These are phyloP conservation scores for Drosophila demipolita DNA, from an alignment of 2,888 invertebrate species.

Conservation along the genomic window DNA sequence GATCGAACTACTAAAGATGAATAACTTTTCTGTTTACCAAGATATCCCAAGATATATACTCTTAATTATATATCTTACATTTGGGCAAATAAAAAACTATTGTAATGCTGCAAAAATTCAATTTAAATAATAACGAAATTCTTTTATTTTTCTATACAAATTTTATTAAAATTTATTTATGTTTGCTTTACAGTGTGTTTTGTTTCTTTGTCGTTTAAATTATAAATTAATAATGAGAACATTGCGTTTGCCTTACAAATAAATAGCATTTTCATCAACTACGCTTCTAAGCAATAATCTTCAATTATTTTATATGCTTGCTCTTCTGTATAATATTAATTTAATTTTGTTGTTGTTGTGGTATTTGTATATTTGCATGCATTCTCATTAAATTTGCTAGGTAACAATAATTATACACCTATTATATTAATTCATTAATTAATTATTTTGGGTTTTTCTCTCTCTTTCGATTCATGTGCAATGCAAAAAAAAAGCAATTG, in stretches of 20 bases:
- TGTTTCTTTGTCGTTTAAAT: constrained; percentile 69
- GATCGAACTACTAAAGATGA: background rate
- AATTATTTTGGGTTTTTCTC: constrained; percentile 26
- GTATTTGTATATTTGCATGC: constrained; percentile 23
- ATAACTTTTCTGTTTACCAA: background rate
- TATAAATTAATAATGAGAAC: constrained; percentile 83
- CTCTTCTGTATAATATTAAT: constrained; percentile 9
- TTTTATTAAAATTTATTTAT: constrained; percentile 75
- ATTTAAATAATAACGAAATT: background rate
- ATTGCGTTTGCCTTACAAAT: constrained; percentile 81
- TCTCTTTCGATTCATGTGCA: constrained; percentile 26
- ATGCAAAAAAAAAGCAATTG: constrained; percentile 39
- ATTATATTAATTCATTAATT: constrained; percentile 20
- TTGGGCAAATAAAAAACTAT: background rate
- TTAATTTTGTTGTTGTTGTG: constrained; percentile 2
- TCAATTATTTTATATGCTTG: constrained; percentile 6
- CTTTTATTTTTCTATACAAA: constrained; percentile 57
- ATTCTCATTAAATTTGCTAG: constrained; percentile 62
- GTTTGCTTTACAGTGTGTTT: constrained; percentile 73
- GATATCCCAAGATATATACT: background rate
- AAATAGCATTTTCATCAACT: constrained; percentile 75
- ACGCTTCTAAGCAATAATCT: constrained; percentile 49
- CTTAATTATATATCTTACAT: background rate
- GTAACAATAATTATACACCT: constrained; percentile 39
- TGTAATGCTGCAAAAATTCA: no score